These are phyloP conservation scores for Archips crataeganus DNA, from an alignment of 2,888 invertebrate genomes.

Conservation along the genomic window DNA sequence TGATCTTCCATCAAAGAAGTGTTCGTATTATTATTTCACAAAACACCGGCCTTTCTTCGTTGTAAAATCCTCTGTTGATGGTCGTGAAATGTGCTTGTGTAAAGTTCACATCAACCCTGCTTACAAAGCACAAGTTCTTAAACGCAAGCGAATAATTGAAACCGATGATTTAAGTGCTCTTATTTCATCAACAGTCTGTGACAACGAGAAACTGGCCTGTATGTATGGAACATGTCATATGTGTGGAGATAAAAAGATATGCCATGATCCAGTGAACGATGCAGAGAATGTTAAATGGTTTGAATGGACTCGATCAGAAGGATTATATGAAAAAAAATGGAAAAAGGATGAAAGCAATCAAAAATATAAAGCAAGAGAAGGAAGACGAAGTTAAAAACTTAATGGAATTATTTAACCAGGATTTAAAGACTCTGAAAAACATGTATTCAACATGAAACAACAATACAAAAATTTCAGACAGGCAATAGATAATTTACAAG, in stretches of 20 bases:
- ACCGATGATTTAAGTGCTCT: conserved; percentile 27
- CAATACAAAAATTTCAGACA: conserved; percentile 18
- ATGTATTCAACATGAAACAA: conserved; percentile 35
- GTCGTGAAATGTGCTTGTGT: background rate
- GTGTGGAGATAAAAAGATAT: conserved; percentile 26
- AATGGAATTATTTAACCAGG: conserved; percentile 22
- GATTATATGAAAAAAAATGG: conserved; percentile 35
- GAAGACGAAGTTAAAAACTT: conserved; percentile 20
- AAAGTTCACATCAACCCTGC: conserved; percentile 41
- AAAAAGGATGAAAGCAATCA: conserved; percentile 25
- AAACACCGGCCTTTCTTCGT: background rate
- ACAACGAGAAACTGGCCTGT: conserved; percentile 28
- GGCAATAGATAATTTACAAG: conserved; percentile 1
- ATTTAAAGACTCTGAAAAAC: conserved; percentile 33
- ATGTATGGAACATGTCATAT: conserved; percentile 41
- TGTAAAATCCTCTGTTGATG: background rate
- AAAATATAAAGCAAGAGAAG: conserved; percentile 31
- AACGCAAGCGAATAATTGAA: conserved; percentile 21
- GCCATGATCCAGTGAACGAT: conserved; percentile 10
- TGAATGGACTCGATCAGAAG: conserved; percentile 40
- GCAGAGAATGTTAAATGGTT: conserved; percentile 29
- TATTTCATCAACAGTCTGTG: conserved; percentile 37
- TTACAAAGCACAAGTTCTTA: conserved; percentile 18
- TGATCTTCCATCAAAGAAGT: background rate
- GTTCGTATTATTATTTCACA: background rate